phyloP scores from a whole-genome alignment of 2,888 invertebrate species.

The Beris morrisii region DNA sequence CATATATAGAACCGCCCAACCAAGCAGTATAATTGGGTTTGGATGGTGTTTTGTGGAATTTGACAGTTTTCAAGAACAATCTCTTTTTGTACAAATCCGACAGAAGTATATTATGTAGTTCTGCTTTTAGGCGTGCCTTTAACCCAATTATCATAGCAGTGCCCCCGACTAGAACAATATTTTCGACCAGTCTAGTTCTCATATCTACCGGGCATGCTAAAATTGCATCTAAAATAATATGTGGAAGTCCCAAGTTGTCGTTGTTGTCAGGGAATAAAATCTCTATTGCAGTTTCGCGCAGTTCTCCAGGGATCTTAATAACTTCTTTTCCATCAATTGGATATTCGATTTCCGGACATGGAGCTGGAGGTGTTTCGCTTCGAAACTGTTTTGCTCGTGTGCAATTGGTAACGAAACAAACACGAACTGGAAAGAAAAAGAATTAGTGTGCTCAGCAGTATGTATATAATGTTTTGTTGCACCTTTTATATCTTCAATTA shows the following conservation, averaged over 20 bases:
- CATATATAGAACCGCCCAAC: conserved; percentile 83
- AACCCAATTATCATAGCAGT: conserved; percentile 83
- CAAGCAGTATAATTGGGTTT: conserved; percentile 83
- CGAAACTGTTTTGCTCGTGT: conserved; percentile 65
- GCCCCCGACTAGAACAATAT: conserved; percentile 86
- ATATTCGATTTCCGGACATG: conserved; percentile 68
- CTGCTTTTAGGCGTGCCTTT: conserved; percentile 74
- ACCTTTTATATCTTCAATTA: conserved; percentile 78
- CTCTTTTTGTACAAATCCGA: conserved; percentile 65
- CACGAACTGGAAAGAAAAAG: conserved; percentile 62
- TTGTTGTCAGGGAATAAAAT: conserved; percentile 82
- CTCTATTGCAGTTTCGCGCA: conserved; percentile 83
- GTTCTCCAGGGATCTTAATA: conserved; percentile 66
- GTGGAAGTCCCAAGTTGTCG: conserved; percentile 78
- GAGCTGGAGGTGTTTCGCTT: conserved; percentile 56
- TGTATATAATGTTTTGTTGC: conserved; percentile 9
- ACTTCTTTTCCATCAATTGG: conserved; percentile 66
- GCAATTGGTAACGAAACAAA: conserved; percentile 83
- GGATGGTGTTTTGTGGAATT: conserved; percentile 79
- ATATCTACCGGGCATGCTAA: conserved; percentile 81
- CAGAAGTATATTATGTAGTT: conserved; percentile 69
- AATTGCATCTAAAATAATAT: conserved; percentile 82
- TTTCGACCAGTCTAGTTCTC: conserved; percentile 74
- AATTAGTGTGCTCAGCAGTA: not conserved
- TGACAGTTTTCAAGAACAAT: conserved; percentile 67